These are phyloP conservation scores for Stichopus horrens DNA, from an alignment of 53 echinoderm and acorn worm genomes.

Conservation along the genomic window DNA sequence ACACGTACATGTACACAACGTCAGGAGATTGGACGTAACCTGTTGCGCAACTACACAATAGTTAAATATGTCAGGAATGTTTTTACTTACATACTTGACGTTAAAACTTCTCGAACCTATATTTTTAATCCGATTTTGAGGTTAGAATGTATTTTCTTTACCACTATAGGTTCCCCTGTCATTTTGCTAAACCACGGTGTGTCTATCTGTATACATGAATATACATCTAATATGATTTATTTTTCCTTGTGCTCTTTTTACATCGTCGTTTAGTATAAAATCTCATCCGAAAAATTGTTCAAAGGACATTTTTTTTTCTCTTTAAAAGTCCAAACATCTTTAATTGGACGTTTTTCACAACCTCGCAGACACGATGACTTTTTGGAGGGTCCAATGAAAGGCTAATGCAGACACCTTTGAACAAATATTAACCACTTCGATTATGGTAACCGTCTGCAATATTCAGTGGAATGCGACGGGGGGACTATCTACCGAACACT, in stretches of 20 bases:
- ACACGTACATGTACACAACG: too few species aligned
- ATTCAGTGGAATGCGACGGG: neutral
- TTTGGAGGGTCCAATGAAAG: slow-evolving; percentile 34
- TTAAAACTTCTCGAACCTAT: too few species aligned
- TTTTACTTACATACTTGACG: too few species aligned
- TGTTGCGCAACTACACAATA: too few species aligned
- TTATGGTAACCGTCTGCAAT: neutral
- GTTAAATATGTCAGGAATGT: too few species aligned
- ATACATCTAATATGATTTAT: neutral
- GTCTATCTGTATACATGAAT: neutral
- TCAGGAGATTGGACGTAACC: too few species aligned
- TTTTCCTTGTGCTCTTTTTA: too few species aligned
- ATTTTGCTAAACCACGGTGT: neutral
- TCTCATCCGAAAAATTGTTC: neutral
- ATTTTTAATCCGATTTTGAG: neutral
- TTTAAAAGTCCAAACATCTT: slow-evolving; percentile 5
- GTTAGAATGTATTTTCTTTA: neutral
- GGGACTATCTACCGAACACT: neutral
- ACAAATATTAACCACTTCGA: slow-evolving; percentile 42
- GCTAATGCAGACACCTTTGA: slow-evolving; percentile 32
- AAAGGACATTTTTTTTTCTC: neutral
- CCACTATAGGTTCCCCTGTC: neutral
- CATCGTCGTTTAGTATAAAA: neutral
- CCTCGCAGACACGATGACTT: slow-evolving; percentile 33
- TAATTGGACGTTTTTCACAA: slow-evolving; percentile 44